Conservation (phyloP, 2,113 vertebrate species). For the Corythaixoides concolor region DNA sequence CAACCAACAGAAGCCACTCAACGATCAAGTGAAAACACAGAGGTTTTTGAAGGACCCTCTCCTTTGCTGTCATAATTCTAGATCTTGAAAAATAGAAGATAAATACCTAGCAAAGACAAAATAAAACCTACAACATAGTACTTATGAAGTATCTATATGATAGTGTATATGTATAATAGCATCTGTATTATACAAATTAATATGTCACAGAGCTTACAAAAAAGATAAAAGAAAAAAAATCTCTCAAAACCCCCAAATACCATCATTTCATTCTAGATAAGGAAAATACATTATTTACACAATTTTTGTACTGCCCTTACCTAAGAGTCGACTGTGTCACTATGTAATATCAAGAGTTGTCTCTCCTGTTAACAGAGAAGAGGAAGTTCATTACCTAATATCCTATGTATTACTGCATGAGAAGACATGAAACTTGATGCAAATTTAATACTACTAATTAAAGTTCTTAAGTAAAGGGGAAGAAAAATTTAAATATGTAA, state of each 20-base stretch:
- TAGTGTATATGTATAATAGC: not conserved
- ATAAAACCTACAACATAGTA: not conserved
- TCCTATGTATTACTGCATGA: not conserved
- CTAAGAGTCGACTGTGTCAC: rapidly evolving
- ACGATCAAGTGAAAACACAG: not conserved
- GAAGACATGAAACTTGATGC: not conserved
- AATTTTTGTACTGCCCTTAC: not conserved
- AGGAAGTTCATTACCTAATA: not conserved
- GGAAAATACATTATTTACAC: not conserved
- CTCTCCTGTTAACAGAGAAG: not conserved
- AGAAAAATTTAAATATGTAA: not conserved
- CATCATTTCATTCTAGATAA: not conserved
- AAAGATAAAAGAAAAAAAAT: not conserved
- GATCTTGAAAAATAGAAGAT: not conserved
- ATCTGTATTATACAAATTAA: not conserved
- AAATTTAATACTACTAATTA: not conserved
- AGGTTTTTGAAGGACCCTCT: not conserved
- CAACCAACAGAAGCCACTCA: not conserved
- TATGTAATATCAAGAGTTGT: not conserved
- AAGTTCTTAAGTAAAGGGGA: not conserved
- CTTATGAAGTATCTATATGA: not conserved
- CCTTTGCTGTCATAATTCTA: not conserved
- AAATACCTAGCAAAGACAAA: not conserved
- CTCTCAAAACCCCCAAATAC: not conserved
- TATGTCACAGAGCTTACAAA: not conserved